phyloP scores from a whole-genome alignment of 2,888 invertebrate species.

The Ernsta delagoae region DNA sequence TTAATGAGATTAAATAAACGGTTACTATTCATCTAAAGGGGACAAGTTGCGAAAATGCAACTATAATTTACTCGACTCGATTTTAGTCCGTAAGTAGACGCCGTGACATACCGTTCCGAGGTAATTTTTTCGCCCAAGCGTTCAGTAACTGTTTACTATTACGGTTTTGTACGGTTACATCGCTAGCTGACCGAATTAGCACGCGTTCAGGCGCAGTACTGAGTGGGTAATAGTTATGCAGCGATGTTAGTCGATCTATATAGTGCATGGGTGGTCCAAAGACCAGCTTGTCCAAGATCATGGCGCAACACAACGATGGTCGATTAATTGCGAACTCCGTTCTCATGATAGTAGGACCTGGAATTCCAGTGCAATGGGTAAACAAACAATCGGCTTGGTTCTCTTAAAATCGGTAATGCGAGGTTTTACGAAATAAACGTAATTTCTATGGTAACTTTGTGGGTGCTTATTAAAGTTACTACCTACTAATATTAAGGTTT shows the following conservation, averaged over 20 bases:
- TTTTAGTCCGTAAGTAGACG: slow-evolving; percentile 57
- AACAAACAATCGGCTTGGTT: slow-evolving; percentile 43
- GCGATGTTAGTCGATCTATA: slow-evolving; percentile 47
- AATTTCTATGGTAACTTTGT: not conserved
- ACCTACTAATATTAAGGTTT: not conserved
- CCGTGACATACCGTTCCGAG: slow-evolving; percentile 65
- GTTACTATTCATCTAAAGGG: slow-evolving; percentile 40
- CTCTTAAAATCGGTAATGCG: slow-evolving; percentile 42
- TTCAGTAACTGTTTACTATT: slow-evolving; percentile 41
- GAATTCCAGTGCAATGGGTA: slow-evolving; percentile 42
- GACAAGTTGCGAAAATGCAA: slow-evolving; percentile 57
- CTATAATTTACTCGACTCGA: slow-evolving; percentile 54
- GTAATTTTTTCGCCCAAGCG: slow-evolving; percentile 60
- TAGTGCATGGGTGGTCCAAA: slow-evolving; percentile 47
- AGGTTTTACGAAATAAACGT: slow-evolving; percentile 2
- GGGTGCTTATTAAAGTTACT: slow-evolving; percentile 6
- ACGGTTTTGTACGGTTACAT: slow-evolving; percentile 44
- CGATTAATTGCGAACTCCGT: slow-evolving; percentile 69
- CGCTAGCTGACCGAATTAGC: slow-evolving; percentile 42
- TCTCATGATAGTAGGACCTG: slow-evolving; percentile 56
- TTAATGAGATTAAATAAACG: slow-evolving; percentile 29
- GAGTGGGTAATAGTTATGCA: slow-evolving; percentile 25
- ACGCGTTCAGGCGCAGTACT: slow-evolving; percentile 1
- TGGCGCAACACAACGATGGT: slow-evolving; percentile 65
- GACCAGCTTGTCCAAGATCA: slow-evolving; percentile 53